phyloP scores from a whole-genome alignment of 1,140 invertebrate species.

The Hypothenemus hampei region DNA sequence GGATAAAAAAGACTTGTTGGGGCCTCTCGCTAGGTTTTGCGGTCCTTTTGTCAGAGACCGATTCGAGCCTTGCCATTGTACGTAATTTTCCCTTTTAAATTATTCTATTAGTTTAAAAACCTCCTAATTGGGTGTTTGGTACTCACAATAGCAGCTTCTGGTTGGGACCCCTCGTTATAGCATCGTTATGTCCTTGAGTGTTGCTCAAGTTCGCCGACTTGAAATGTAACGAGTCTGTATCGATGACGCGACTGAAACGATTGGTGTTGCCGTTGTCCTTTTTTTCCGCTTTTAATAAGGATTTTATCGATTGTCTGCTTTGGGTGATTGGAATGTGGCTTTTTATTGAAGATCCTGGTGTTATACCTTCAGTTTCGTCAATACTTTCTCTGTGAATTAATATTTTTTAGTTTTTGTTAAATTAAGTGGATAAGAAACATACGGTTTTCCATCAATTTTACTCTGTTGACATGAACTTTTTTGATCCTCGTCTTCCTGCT shows the following conservation, averaged over 20 bases:
- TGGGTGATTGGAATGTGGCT: slow-evolving; percentile 36
- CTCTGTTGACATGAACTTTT: too few relatives aligned
- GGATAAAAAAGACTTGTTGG: slow-evolving; percentile 49
- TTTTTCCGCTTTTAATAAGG: slow-evolving; percentile 39
- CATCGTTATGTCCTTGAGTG: slow-evolving; percentile 55
- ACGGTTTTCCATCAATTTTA: too few relatives aligned
- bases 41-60: slow-evolving; percentile 47
- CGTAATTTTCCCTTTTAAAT: slow-evolving; percentile 58
- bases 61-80: slow-evolving; percentile 66
- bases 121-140: neutral
- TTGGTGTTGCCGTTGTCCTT: slow-evolving; percentile 25
- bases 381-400: too few relatives aligned
- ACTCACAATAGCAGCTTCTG: slow-evolving; percentile 63
- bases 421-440: neutral
- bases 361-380: neutral
- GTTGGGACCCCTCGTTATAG: slow-evolving; percentile 60
- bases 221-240: slow-evolving; percentile 46
- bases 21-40: slow-evolving; percentile 51
- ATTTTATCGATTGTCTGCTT: slow-evolving; percentile 43
- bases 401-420: too few relatives aligned
- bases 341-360: neutral
- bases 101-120: neutral
- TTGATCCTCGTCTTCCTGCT: slow-evolving; percentile 50
- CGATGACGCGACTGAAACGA: slow-evolving; percentile 25
- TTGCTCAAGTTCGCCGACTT: slow-evolving; percentile 52